Evolutionary conservation across 2,113 vertebrate genomes (phyloP).

Genomic region (Rattus rattus): DNA sequence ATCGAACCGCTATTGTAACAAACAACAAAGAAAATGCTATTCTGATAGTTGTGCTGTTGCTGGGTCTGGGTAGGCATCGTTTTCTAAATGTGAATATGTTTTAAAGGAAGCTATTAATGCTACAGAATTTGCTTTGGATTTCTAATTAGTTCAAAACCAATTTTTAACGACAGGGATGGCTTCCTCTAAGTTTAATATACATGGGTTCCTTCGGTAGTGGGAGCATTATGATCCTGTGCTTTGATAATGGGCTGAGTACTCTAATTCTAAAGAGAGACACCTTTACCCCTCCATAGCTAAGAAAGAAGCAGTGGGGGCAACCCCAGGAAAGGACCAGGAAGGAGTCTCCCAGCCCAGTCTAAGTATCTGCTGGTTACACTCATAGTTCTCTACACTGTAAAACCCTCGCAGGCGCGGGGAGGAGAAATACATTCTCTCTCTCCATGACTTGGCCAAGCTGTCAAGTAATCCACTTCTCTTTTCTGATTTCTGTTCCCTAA

Average conservation of each 20-base stretch:
- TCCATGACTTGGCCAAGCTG: neutral
- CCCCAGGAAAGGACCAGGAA: neutral
- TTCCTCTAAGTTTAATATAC: neutral
- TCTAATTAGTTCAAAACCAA: conserved; percentile 21
- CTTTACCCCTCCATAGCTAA: neutral
- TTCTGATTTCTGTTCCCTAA: neutral
- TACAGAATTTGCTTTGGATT: neutral
- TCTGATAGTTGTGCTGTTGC: neutral
- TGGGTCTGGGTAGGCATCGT: neutral
- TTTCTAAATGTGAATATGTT: conserved; percentile 19
- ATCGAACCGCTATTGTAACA: neutral
- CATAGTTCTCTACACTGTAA: neutral
- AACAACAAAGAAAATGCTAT: neutral
- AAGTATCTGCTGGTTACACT: neutral
- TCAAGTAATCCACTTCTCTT: neutral
- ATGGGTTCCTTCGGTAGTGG: neutral
- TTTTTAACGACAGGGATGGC: conserved; percentile 1
- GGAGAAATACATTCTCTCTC: neutral
- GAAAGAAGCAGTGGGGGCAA: neutral
- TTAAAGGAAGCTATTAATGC: neutral
- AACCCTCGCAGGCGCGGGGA: neutral
- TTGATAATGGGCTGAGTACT: neutral
- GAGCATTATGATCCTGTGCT: neutral
- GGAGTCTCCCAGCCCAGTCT: neutral
- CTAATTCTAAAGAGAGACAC: neutral